These are phyloP conservation scores for Melopsittacus undulatus DNA, from an alignment of 2,797 vertebrate species.

Conservation along the genomic window DNA sequence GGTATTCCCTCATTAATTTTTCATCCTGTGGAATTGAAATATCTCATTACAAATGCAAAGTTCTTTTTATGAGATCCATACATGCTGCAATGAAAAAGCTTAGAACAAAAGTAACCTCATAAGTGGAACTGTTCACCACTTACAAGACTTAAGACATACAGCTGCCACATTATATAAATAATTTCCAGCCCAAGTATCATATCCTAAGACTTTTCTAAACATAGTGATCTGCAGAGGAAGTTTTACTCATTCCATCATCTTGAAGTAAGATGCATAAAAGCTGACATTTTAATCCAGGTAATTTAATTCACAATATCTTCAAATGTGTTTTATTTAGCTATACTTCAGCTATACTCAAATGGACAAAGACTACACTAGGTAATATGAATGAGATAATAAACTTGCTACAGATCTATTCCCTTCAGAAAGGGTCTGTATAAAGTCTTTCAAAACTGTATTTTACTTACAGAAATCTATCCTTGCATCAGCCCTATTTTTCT, in stretches of 20 bases:
- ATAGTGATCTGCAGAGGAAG: not conserved
- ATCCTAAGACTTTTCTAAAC: not conserved
- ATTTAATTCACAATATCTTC: not conserved
- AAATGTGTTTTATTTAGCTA: not conserved
- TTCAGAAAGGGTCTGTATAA: not conserved
- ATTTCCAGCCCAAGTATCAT: not conserved
- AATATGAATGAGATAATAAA: not conserved
- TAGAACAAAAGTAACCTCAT: not conserved
- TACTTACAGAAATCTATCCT: not conserved
- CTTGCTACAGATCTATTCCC: not conserved
- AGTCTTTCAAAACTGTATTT: not conserved
- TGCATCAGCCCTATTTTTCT: not conserved
- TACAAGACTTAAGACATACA: not conserved
- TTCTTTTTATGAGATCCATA: conserved; percentile 1
- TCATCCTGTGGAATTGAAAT: conserved; percentile 81
- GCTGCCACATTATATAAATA: not conserved
- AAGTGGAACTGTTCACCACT: not conserved
- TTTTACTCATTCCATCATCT: not conserved
- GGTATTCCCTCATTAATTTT: conserved; percentile 83
- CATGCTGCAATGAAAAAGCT: not conserved
- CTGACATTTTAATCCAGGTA: not conserved
- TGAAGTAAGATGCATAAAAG: not conserved
- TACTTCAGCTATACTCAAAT: not conserved
- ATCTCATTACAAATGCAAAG: conserved; percentile 14
- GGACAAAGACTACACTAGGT: not conserved